phyloP scores from a whole-genome alignment of 2,888 invertebrate species.

The Mesorhabditis spiculigera region DNA sequence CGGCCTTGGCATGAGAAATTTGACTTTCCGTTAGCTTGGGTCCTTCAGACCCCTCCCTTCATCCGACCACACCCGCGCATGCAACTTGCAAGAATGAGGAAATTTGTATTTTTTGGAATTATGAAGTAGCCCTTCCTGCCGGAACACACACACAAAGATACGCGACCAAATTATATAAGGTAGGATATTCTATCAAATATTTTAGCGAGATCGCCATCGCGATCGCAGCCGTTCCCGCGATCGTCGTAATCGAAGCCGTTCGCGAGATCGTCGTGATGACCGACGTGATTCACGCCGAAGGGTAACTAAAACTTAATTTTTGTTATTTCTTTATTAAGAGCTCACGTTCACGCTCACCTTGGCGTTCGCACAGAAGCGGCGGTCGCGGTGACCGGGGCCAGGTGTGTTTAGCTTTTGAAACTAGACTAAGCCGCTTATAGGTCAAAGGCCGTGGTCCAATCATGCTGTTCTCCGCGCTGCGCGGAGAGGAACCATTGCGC shows the following conservation, averaged over 20 bases:
- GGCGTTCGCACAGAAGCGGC: neutral
- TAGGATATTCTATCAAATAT: neutral
- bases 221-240: conserved; percentile 10
- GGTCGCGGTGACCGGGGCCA: neutral
- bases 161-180: no score
- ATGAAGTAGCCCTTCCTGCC: no score
- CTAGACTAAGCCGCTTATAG: neutral
- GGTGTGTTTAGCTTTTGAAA: neutral
- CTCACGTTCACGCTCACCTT: neutral
- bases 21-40: no score
- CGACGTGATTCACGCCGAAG: neutral
- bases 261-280: conserved; percentile 6
- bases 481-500: neutral
- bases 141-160: no score
- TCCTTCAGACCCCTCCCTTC: no score
- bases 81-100: no score
- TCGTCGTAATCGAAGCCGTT: conserved; percentile 11
- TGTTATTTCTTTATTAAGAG: no score
- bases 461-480: neutral
- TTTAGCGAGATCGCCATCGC: conserved; percentile 7
- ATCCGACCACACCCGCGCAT: no score
- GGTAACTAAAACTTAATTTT: no score
- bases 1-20: no score
- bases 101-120: no score
- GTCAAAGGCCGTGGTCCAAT: neutral